These are phyloP conservation scores for Geococcyx californianus DNA, from an alignment of 2,113 vertebrate species.

Conservation along the genomic window DNA sequence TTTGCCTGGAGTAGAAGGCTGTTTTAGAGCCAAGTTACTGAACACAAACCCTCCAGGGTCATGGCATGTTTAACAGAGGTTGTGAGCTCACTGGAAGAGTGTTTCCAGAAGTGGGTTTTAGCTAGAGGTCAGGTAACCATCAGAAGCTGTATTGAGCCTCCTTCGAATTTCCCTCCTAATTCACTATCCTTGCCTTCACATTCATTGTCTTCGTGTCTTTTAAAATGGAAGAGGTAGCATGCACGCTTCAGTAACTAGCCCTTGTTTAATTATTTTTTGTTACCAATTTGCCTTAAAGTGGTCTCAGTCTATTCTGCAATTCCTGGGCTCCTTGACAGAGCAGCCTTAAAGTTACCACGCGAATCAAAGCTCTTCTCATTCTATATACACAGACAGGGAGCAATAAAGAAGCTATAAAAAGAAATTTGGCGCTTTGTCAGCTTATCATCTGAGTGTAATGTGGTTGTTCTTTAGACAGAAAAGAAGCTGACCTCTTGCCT, in stretches of 20 bases:
- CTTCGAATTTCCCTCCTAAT: background rate
- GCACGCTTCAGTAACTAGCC: background rate
- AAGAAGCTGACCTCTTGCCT: constrained; percentile 35
- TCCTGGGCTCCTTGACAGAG: background rate
- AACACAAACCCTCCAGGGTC: background rate
- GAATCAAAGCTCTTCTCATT: background rate
- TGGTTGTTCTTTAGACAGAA: constrained; percentile 5
- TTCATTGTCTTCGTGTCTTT: background rate
- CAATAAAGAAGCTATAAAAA: constrained; percentile 63
- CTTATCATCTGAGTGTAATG: background rate
- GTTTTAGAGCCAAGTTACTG: background rate
- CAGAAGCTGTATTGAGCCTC: background rate
- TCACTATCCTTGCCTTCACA: accelerated
- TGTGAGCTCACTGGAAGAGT: background rate
- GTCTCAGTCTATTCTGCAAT: background rate
- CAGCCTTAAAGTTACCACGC: background rate
- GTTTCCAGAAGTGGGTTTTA: background rate
- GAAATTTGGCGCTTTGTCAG: constrained; percentile 48
- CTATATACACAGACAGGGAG: constrained; percentile 9
- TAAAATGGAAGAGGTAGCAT: background rate
- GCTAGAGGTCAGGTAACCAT: background rate
- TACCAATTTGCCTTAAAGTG: constrained; percentile 25
- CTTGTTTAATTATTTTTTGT: background rate
- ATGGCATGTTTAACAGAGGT: constrained; percentile 7
- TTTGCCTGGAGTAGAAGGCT: constrained; percentile 45